Base-by-base conservation (phyloP, 2,888 invertebrate genomes). In the Drosophila pseudotakahashii region DNA sequence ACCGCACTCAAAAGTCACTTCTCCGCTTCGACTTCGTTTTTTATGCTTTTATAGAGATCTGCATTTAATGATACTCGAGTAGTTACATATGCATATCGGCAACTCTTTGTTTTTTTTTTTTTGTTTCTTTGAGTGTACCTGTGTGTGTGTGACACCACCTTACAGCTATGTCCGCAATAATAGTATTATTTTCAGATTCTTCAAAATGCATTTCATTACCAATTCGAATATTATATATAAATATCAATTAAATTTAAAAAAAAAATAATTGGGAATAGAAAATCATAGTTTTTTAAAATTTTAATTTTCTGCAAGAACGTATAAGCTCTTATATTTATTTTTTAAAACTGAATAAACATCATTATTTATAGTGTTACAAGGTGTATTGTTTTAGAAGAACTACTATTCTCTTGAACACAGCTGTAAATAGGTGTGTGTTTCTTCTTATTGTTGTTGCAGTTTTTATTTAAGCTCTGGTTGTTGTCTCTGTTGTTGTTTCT, bases 51-150 rank as follows among this genome's bases (percentile, higher is more conserved):
- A 77, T 81, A 82, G 79, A 87, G 82, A 82, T 84, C 85, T 87
- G 82, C 82, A 87, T 81, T 87, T 87, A 84, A 84, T 82, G 82
- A 87, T 87, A 81, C 84, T 73, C 73, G 73, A 59, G 19, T 72
- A 64, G 64, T 54, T 64, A 58, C 61, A 73, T 72, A 73, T 73
- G 73, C 58, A 75, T 73, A 67, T 55, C 54, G 63, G 32, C 3
- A 39, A 58, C 58, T 62, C 47, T 47, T 45, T 55, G 34, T 61
- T 48, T 47, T 73, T 41, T 39, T 52, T 59, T 32, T 37, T 72
- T 19, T 30, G 39, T 47, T 16, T 47, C 26, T 37, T 42, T 47
- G 4, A 19, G 14, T 51, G 16, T 50, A 45, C 60, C 48, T 60
- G 44, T 48, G 47, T 58, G 47, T 58, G 54, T 63, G 48, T 58